phyloP scores from a whole-genome alignment of 1,140 invertebrate species.

The Diorhabda sublineata region DNA sequence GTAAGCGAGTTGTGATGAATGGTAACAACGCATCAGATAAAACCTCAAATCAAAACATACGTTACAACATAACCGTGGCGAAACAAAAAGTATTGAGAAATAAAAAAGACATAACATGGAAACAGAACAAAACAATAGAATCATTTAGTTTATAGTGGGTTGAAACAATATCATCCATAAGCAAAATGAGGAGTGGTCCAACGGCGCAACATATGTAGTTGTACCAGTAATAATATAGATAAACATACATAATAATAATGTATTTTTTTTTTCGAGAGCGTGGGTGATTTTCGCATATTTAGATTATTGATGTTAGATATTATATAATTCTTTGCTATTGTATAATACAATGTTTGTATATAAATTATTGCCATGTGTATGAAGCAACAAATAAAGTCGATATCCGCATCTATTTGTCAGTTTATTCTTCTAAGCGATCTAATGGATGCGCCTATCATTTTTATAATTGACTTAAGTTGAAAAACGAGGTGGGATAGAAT shows the following conservation, averaged over 20 bases:
- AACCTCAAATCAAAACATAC: not conserved
- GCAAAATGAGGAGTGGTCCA: constrained; percentile 18
- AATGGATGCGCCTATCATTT: too few relatives aligned
- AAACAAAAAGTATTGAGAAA: not conserved
- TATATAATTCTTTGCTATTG: constrained; percentile 3
- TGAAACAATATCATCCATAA: constrained; percentile 22
- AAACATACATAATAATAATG: constrained; percentile 24
- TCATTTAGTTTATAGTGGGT: constrained; percentile 13
- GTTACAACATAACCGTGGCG: constrained; percentile 1
- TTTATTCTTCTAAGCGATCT: too few relatives aligned
- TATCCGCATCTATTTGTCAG: too few relatives aligned
- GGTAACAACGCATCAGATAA: not conserved
- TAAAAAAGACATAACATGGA: constrained; percentile 7
- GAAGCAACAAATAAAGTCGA: too few relatives aligned
- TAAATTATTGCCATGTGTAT: too few relatives aligned
- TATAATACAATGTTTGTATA: not conserved
- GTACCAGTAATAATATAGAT: constrained; percentile 23
- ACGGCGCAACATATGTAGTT: constrained; percentile 15
- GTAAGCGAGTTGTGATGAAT: not conserved
- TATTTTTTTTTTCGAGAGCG: constrained; percentile 19
- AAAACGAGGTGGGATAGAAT: too few relatives aligned
- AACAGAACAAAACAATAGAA: constrained; percentile 11
- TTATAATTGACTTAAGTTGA: too few relatives aligned
- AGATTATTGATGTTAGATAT: constrained; percentile 13
- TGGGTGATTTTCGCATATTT: constrained; percentile 20